Base-by-base conservation (phyloP, 2,113 vertebrate species). In the Chionis minor region DNA sequence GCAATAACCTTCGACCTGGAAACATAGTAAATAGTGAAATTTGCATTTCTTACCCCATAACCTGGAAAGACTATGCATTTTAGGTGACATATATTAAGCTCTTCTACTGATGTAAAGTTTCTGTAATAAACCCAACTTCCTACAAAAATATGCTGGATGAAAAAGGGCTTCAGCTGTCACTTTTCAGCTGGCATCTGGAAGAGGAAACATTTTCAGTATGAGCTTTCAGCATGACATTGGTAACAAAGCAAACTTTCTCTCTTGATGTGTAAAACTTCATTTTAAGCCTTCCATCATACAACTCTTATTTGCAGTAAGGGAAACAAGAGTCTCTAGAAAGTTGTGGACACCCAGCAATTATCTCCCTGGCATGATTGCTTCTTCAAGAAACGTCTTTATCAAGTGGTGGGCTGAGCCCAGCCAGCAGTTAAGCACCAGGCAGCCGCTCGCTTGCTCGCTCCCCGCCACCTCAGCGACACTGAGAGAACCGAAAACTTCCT, bases 1-100 rank as follows among this genome's bases (percentile, higher is more conserved):
- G 92, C 79, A 86, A 79, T 63, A 83, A 92, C 88, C 81, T 90
- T 88, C 1, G 8, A 95, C 92, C 88, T 89, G 74, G 32, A 67
- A 83, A 66, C 24, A 67, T 0, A 44, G 42, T 20, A 63, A 80
- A 87, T 71, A 73, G 10, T 35, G 33, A 73, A 67, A 87, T 88
- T 40, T 86, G 55, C 73, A 82, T 86, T 81, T 86, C 32, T 61
- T 56, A 8, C 6, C 32, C 51, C n/a, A 14, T 14, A 35, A 35
- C 8, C 14, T 16, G 14, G 63, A 78, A 82, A 69, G 44, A 80
- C 6, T 33, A 8, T 67, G 42, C 21, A 51, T 78, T 90, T 89
- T 69, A 74, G 44, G n/a, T 74, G 18, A 44, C 22, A 17, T 4
- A 17, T 40, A 80, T 52, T 51, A 66, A 86, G 24, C 22, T 94